phyloP scores from a whole-genome alignment of 2,797 vertebrate species.

The Siniperca undulata region DNA sequence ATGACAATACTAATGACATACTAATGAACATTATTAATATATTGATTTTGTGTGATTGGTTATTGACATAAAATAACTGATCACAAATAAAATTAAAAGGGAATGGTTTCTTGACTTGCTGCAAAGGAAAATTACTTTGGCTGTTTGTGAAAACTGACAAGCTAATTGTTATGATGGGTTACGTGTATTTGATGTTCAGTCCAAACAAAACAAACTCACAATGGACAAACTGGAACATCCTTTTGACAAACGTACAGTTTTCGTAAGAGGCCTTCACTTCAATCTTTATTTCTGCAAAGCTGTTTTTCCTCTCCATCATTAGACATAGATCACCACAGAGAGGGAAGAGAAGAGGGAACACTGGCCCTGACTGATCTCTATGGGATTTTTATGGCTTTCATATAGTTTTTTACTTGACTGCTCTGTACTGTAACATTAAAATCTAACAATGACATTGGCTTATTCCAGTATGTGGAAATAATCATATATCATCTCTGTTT shows the following conservation, averaged over 20 bases:
- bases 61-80: background rate
- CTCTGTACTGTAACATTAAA: background rate
- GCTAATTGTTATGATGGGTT: background rate
- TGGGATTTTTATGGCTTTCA: background rate
- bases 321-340: background rate
- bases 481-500: conserved; percentile 9
- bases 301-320: background rate
- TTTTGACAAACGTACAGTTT: background rate
- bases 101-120: background rate
- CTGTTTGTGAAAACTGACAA: background rate
- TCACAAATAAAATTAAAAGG: no score
- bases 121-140: background rate
- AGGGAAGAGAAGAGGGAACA: background rate
- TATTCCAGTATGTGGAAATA: background rate
- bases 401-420: background rate
- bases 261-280: background rate
- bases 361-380: background rate
- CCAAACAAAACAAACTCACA: background rate
- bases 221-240: background rate
- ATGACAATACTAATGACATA: background rate
- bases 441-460: background rate
- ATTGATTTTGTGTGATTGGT: background rate
- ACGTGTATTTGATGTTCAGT: background rate
- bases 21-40: no score
- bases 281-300: background rate